These are phyloP conservation scores for Coreoperca whiteheadi DNA, from an alignment of 2,113 vertebrate genomes.

Conservation along the genomic window DNA sequence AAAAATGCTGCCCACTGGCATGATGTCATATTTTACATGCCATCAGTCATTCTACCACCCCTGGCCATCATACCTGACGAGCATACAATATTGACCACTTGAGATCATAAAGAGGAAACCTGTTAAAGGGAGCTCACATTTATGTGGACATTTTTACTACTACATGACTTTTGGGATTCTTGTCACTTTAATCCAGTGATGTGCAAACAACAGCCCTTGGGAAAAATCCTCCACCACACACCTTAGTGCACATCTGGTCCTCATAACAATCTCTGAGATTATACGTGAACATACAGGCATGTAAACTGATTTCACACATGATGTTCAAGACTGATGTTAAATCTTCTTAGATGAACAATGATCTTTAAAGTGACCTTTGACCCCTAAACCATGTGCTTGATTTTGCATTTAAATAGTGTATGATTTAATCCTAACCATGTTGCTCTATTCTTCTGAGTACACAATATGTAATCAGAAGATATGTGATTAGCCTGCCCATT, in stretches of 20 bases:
- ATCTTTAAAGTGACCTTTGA: neutral
- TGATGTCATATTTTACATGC: constrained; percentile 82
- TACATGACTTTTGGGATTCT: neutral
- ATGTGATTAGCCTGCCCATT: neutral
- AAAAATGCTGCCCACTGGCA: constrained; percentile 74
- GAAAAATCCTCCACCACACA: neutral
- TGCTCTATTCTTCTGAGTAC: neutral
- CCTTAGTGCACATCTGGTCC: neutral
- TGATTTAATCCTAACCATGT: neutral
- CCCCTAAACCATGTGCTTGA: neutral
- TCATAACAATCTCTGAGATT: neutral
- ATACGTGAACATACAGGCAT: neutral
- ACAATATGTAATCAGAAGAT: neutral
- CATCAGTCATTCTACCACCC: constrained; percentile 66
- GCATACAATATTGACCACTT: constrained; percentile 44
- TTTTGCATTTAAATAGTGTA: neutral
- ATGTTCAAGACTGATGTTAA: neutral
- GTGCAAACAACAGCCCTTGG: constrained; percentile 8
- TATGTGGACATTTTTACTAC: constrained; percentile 22
- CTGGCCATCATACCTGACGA: constrained; percentile 61
- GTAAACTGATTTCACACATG: neutral
- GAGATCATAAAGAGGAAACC: constrained; percentile 42
- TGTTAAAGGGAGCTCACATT: constrained; percentile 41
- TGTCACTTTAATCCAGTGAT: constrained; percentile 14
- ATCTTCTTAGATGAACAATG: neutral